phyloP scores from a whole-genome alignment of 2,113 vertebrate genomes.

The Otocyon megalotis region DNA sequence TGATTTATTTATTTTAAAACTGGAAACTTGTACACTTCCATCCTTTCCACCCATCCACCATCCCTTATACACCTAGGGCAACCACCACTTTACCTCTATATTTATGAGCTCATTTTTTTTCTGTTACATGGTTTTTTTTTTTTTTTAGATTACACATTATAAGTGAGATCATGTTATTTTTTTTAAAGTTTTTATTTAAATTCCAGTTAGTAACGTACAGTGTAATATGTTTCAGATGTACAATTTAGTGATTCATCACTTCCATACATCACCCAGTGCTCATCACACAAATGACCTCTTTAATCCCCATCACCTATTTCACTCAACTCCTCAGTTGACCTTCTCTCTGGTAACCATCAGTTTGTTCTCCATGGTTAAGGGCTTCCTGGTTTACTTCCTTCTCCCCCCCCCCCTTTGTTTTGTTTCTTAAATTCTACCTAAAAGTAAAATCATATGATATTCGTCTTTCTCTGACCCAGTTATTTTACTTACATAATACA shows the following conservation, averaged over 20 bases:
- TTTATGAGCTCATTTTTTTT: neutral
- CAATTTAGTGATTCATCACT: neutral
- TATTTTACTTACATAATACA: neutral
- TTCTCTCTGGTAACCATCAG: neutral
- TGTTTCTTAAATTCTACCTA: neutral
- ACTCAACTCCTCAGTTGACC: neutral
- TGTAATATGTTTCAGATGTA: neutral
- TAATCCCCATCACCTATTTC: neutral
- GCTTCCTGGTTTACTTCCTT: neutral
- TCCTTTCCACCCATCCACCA: neutral
- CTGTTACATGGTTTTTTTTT: neutral
- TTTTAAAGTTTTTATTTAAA: neutral
- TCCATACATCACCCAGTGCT: neutral
- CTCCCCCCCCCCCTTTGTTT: neutral
- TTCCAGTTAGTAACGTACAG: neutral
- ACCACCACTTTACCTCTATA: neutral
- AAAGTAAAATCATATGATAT: neutral
- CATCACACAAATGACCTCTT: neutral
- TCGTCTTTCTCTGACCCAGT: neutral
- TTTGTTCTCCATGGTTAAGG: neutral
- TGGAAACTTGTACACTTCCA: neutral
- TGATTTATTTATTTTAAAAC: neutral
- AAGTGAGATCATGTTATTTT: neutral
- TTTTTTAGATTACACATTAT: neutral
- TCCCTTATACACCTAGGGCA: neutral